These are phyloP conservation scores for Atta cephalotes DNA, from an alignment of 1,140 invertebrate species.

Conservation along the genomic window DNA sequence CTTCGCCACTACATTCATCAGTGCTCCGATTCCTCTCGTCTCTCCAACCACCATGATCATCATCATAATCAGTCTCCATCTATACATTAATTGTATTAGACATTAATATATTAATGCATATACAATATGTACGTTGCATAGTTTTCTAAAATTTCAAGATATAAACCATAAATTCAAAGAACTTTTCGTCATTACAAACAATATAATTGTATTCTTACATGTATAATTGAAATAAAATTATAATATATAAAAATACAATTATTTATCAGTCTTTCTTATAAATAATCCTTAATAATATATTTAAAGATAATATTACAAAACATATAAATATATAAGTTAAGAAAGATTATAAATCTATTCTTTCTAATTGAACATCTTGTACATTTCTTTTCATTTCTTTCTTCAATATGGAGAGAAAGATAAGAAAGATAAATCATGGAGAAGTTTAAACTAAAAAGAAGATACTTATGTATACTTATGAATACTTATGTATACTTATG, in stretches of 20 bases:
- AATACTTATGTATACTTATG: too few species aligned
- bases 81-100: constrained; percentile 40
- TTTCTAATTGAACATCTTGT: too few species aligned
- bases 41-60: constrained; percentile 82
- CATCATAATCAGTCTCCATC: constrained; percentile 83
- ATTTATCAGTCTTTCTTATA: not conserved
- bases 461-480: not conserved
- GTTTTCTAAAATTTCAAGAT: not conserved
- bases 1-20: constrained; percentile 88
- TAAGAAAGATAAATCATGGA: too few species aligned
- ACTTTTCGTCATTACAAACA: not conserved
- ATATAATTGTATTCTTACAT: too few species aligned
- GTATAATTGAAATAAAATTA: not conserved
- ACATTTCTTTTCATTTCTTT: too few species aligned
- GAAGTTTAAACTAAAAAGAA: too few species aligned
- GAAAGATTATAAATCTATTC: not conserved
- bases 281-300: not conserved
- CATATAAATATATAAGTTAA: constrained; percentile 4
- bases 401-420: too few species aligned
- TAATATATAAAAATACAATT: not conserved
- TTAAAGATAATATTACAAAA: not conserved
- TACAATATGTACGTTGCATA: not conserved
- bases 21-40: constrained; percentile 81
- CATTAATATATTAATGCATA: not conserved
- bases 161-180: not conserved